Evolutionary conservation across 2,797 vertebrate species (phyloP).

Genomic region (Oreochromis mossambicus): DNA sequence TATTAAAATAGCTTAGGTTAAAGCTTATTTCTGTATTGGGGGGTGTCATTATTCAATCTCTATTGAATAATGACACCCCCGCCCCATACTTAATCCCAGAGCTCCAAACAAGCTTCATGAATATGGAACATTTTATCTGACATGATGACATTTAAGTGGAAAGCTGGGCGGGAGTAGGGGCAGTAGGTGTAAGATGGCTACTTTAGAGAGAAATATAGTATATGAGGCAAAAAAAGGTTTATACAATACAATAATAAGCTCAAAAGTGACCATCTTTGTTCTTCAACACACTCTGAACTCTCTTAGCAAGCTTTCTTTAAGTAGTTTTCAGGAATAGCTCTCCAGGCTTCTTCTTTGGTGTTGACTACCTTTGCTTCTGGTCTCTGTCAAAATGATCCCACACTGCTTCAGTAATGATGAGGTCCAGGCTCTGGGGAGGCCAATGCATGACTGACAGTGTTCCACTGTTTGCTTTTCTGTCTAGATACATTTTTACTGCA

Average conservation of each 20-base stretch:
- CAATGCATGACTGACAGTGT: not conserved
- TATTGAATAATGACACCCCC: not conserved
- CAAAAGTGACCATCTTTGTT: not conserved
- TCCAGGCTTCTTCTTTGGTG: not conserved
- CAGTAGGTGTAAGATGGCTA: not conserved
- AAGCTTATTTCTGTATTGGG: not conserved
- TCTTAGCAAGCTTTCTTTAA: not conserved
- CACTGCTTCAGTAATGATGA: not conserved
- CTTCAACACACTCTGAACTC: not conserved
- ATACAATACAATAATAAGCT: not conserved
- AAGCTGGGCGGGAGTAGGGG: not conserved
- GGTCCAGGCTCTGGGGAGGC: not conserved
- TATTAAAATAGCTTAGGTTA: not conserved
- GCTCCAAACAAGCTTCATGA: not conserved
- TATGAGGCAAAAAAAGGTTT: not conserved
- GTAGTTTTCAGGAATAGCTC: not conserved
- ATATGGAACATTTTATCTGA: not conserved
- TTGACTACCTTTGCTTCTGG: not conserved
- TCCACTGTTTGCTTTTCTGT: not conserved
- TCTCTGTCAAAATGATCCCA: not conserved
- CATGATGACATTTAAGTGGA: not conserved
- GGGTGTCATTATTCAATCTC: not conserved
- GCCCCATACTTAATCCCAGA: not conserved
- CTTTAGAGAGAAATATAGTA: not conserved
- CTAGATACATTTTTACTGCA: not conserved